Evolutionary conservation across 2,888 invertebrate species (phyloP), one percentile per base, ranked within the genome.

Genomic region (Ptychoptera contaminata): DNA sequence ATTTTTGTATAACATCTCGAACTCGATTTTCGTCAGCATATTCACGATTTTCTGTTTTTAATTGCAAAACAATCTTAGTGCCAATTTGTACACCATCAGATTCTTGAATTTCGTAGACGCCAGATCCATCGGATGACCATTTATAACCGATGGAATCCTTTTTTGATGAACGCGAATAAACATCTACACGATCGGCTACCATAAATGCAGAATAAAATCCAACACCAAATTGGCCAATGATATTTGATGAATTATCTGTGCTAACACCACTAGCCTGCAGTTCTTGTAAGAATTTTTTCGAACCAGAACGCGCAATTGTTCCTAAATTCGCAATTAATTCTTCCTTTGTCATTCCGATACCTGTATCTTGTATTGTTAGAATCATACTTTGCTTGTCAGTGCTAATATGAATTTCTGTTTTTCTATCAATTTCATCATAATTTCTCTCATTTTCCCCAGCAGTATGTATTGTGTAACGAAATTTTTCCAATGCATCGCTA

Each of bases 201-300:
- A 97, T 96, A 61, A 97, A 97, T 1, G 86, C 82, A 11, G 96
- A 94, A 64, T 97, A 97, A 65, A 97, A 97, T 1, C 96, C 97
- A 14, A 97, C 97, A 52, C 96, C 97, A 70, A 97, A 97, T 63
- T 97, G 94, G 4, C 96, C 93, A 60, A 94, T 93, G 43, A 94
- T 91, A 49, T 82, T 79, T 41, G 76, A 80, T 0, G 76, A 63
- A 51, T 74, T 76, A 10, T 77, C 76, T 23, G 70, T 65, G 2
- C 71, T 69, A 5, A 70, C 65, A 37, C 75, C 70, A 54, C 79
- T 74, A 42, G 77, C 72, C 58, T 85, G 81, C 23, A 92, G 65
- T 61, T 91, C 76, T 58, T 93, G 83, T 50, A 94, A 66, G 58
- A 93, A 94, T 14, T 85, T 83, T 62, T 94, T 94, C 0, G 94